Base-by-base conservation (phyloP, 30 jellyfish, hydroid and myxozoan genomes). In the Aurelia aurita region DNA sequence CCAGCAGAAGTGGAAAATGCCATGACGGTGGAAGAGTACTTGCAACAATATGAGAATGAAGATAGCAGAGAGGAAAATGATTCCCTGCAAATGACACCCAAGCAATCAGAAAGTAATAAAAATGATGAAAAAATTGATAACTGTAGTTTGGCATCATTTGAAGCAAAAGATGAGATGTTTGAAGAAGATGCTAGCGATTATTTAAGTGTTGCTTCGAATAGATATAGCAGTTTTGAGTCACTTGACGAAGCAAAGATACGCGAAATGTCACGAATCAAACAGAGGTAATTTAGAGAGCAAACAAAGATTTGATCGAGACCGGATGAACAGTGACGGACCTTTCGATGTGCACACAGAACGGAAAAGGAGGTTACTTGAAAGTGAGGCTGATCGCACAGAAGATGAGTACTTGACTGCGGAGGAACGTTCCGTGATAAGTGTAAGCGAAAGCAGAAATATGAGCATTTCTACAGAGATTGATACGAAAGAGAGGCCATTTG, bases 331-430 rank as follows among this genome's bases (percentile, higher is more conserved):
- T 39, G 51, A 39, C 9, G 51, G 51, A 39, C 51, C 51, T 39
- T 14, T 25, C 27, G 82, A 49, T 18, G 20, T 29, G 19, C 74
- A 77, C 39, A 70, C 21, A 8, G 49, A 53, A 2, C 25, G 45
- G 59, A 39, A 12, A 35, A 62, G 80, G 44, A 21, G 49, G 25
- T 32, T 16, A 21, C 76, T 22, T 58, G 85, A 39, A 53, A 81
- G 80, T 31, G 91, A 81, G 77, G 61, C 91, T 0, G 91, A 81
- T 51, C 80, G 58, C 18, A 64, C 91, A 7, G 91, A 83, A 55
- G 93, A 83, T 28, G 87, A 83, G 13, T 71, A 83, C 57, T 16
- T 46, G 43, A 83, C 87, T 15, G 83, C 87, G 11, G 93, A 83
- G 58, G 87, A 83, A 18, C 87, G 71, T n/a, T 75, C 77, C 11